Percentiles rank a stretch among this genome's conserved stretches.
Conservation (phyloP, 1,140 invertebrate genomes). For the Drosophila lacteicornis region DNA sequence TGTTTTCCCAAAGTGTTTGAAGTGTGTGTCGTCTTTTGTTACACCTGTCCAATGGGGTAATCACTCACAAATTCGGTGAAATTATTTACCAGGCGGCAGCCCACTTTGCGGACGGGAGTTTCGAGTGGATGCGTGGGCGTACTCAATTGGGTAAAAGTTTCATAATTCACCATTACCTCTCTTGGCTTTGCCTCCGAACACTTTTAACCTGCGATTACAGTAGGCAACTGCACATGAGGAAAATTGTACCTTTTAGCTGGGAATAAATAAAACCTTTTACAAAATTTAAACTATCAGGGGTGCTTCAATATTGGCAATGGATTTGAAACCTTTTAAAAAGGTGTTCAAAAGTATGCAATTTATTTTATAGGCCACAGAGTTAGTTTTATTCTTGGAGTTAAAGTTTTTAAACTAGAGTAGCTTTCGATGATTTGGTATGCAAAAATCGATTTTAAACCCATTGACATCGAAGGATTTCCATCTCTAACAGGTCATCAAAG, state of each 20-base stretch:
- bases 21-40: constrained; percentile 33
- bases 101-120: constrained; percentile 7
- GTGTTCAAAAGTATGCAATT: too few species aligned
- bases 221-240: background rate
- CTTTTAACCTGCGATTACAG: constrained; percentile 5
- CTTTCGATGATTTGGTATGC: background rate
- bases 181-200: constrained; percentile 5
- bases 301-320: too few species aligned
- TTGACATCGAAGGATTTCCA: background rate
- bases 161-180: constrained; percentile 18
- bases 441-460: background rate
- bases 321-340: too few species aligned
- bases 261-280: too few species aligned
- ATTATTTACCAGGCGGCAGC: constrained; percentile 38
- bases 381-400: too few species aligned
- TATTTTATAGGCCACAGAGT: too few species aligned
- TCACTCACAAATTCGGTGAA: constrained; percentile 62
- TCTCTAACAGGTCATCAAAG: background rate
- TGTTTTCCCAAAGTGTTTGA: constrained; percentile 47
- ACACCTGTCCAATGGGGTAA: constrained; percentile 53
- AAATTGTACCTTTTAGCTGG: background rate
- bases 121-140: constrained; percentile 36
- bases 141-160: constrained; percentile 51
- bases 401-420: too few species aligned
- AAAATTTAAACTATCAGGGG: too few species aligned